Conservation (phyloP, 2,113 vertebrate species). For the Seriola quinqueradiata region DNA sequence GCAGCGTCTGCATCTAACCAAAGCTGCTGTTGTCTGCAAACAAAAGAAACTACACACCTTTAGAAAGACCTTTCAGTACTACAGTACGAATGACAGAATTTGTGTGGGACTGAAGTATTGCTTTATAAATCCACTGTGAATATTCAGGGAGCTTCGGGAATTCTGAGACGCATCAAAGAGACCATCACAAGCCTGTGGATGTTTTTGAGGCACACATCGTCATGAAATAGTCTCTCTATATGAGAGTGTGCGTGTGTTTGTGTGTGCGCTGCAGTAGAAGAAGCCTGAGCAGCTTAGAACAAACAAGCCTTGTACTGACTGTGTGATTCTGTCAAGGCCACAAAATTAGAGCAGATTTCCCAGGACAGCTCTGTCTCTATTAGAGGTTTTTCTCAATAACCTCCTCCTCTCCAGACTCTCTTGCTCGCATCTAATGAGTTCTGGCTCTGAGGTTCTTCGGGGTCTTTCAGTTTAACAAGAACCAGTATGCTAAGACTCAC, state of each 20-base stretch:
- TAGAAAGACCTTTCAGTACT: neutral
- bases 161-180: neutral
- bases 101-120: neutral
- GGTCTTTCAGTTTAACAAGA: conserved; percentile 54
- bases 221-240: conserved; percentile 3
- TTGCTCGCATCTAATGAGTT: conserved; percentile 67
- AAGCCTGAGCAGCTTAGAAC: conserved; percentile 60
- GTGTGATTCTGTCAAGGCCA: conserved; percentile 58
- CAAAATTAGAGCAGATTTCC: conserved; percentile 70
- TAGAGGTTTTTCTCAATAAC: conserved; percentile 60
- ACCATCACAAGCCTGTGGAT: conserved; percentile 23
- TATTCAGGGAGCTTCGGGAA: conserved; percentile 6
- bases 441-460: conserved; percentile 55
- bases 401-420: conserved; percentile 47
- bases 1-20: neutral
- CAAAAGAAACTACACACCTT: neutral
- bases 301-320: conserved; percentile 71
- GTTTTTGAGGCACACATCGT: conserved; percentile 3
- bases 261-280: conserved; percentile 32
- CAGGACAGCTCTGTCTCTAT: conserved; percentile 65
- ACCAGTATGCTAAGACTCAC: conserved; percentile 28
- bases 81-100: neutral
- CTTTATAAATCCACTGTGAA: conserved; percentile 1
- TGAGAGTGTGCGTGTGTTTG: conserved; percentile 19
- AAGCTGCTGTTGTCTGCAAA: neutral